Percentiles rank a stretch among this genome's conserved stretches.
Evolutionary conservation across 2,797 vertebrate species (phyloP).

Genomic region (Poecilia gillii): DNA sequence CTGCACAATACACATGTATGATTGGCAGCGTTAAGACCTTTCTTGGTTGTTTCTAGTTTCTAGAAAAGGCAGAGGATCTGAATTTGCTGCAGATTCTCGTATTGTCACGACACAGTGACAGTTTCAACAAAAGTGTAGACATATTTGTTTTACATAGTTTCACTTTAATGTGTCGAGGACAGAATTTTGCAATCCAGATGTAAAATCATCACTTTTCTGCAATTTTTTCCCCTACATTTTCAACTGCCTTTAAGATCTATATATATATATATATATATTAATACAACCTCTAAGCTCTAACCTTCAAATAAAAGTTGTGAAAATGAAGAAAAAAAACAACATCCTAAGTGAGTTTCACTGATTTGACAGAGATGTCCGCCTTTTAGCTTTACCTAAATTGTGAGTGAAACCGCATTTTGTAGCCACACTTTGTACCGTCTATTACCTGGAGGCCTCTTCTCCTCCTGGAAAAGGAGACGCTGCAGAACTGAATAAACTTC

Average conservation of each 20-base stretch:
- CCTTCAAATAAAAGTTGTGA: not conserved
- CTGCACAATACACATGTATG: too few relatives aligned
- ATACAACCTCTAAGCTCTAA: not conserved
- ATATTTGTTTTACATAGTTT: too few relatives aligned
- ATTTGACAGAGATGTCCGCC: not conserved
- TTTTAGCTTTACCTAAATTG: not conserved
- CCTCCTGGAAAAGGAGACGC: constrained; percentile 25
- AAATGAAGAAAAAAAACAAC: not conserved
- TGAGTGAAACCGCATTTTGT: constrained; percentile 1
- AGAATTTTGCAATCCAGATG: not conserved
- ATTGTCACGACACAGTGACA: too few relatives aligned
- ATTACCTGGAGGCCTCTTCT: constrained; percentile 18
- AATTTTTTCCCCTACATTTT: not conserved
- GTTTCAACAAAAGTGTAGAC: too few relatives aligned
- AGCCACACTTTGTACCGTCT: not conserved
- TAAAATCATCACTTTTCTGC: not conserved
- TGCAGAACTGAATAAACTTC: constrained; percentile 38
- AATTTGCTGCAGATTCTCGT: too few relatives aligned
- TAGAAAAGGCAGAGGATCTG: too few relatives aligned
- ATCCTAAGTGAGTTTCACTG: not conserved
- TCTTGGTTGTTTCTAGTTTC: too few relatives aligned
- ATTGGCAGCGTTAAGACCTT: too few relatives aligned
- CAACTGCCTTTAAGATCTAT: not conserved
- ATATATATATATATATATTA: not conserved
- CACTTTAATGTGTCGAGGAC: not conserved